Percentiles rank a stretch among this genome's conserved stretches.
Conservation (phyloP, 1,140 invertebrate genomes). For the Holcopasites calliopsidis region DNA sequence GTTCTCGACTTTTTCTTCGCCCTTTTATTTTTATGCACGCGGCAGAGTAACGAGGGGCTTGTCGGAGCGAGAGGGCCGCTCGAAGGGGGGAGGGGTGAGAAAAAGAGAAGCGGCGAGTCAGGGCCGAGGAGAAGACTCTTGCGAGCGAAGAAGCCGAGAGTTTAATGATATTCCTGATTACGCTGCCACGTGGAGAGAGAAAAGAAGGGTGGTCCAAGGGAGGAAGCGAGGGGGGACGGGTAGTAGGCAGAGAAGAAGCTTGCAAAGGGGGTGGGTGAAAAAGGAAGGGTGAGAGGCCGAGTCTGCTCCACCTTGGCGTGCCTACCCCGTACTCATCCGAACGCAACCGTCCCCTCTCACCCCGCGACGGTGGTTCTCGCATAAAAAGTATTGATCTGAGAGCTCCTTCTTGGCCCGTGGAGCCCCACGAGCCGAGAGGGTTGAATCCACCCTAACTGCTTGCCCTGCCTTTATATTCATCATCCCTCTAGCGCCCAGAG, state of each 20-base stretch:
- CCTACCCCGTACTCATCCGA: constrained; percentile 61
- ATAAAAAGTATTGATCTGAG: constrained; percentile 78
- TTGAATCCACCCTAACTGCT: constrained; percentile 76
- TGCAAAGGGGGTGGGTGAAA: not conserved
- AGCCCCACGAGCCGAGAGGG: constrained; percentile 71
- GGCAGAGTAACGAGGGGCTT: constrained; percentile 61
- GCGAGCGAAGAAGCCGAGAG: constrained; percentile 72
- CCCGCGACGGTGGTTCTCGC: constrained; percentile 63
- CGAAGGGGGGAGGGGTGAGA: constrained; percentile 35
- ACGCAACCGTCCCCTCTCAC: constrained; percentile 42
- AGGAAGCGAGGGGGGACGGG: not conserved
- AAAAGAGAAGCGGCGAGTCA: constrained; percentile 9
- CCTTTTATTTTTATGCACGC: constrained; percentile 50
- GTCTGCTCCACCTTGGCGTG: constrained; percentile 57
- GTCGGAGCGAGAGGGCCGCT: constrained; percentile 17
- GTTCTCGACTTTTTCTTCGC: constrained; percentile 47
- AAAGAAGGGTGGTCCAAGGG: constrained; percentile 1
- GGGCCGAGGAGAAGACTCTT: constrained; percentile 52
- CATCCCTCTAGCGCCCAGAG: constrained; percentile 64
- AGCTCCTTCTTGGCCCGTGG: constrained; percentile 67
- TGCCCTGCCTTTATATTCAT: constrained; percentile 69
- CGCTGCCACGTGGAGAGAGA: constrained; percentile 61
- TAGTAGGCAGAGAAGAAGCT: not conserved
- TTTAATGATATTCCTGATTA: constrained; percentile 80
- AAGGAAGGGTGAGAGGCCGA: not conserved